Conservation (phyloP, 2,888 invertebrate genomes). For the Neoitamus cyanurus region DNA sequence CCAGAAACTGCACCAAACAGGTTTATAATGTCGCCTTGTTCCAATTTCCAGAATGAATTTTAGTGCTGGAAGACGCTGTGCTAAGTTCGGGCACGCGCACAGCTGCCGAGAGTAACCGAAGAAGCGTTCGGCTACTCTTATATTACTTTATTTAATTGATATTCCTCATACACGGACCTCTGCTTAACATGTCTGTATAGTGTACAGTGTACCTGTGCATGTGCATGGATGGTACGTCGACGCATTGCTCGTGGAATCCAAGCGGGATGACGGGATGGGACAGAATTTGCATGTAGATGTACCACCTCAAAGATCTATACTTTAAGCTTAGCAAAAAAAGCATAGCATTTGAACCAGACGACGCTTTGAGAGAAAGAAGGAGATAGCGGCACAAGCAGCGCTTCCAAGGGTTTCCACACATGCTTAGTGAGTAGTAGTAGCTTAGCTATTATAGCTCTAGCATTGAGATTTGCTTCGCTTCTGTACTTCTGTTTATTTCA, state of each 20-base stretch:
- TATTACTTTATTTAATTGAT: slow-evolving; percentile 26
- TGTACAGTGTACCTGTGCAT: too few species aligned
- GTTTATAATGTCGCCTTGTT: slow-evolving; percentile 17
- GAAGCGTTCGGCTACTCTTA: background rate
- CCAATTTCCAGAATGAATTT: background rate
- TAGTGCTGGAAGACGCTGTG: background rate
- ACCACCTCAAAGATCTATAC: background rate
- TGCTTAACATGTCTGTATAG: too few species aligned
- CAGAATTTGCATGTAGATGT: background rate
- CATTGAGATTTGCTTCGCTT: background rate
- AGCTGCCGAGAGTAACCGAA: slow-evolving; percentile 11
- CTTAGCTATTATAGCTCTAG: background rate
- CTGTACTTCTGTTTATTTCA: background rate
- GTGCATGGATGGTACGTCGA: too few species aligned
- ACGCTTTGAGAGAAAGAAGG: background rate
- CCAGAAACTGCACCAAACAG: slow-evolving; percentile 31
- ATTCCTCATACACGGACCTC: slow-evolving; percentile 5
- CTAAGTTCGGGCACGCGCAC: slow-evolving; percentile 41
- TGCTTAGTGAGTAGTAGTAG: background rate
- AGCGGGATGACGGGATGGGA: too few species aligned
- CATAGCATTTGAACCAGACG: background rate
- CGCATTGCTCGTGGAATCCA: too few species aligned
- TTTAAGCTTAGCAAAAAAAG: background rate
- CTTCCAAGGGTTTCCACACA: background rate
- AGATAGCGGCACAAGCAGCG: background rate